Percentiles rank a stretch among this genome's conserved stretches.
phyloP scores from a whole-genome alignment of 2,888 invertebrate species.

The Diloba caeruleocephala region DNA sequence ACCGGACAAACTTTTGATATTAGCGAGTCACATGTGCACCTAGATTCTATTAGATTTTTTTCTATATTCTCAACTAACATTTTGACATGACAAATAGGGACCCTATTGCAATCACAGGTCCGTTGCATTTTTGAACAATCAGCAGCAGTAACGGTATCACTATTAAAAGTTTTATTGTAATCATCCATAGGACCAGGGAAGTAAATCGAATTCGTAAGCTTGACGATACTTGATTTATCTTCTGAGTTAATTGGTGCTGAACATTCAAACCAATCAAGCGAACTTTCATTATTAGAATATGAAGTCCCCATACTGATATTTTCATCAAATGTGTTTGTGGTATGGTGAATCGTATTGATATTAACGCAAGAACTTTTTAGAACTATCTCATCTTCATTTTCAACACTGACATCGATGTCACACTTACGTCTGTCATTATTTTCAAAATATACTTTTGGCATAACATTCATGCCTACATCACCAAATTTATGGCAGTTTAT shows the following conservation, averaged over 20 bases:
- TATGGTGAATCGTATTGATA: slow-evolving; percentile 42
- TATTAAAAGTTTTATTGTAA: slow-evolving; percentile 35
- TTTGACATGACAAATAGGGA: slow-evolving; percentile 84
- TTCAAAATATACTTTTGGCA: slow-evolving; percentile 2
- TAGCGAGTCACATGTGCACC: slow-evolving; percentile 80
- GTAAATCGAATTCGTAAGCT: slow-evolving; percentile 58
- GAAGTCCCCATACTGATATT: slow-evolving; percentile 45
- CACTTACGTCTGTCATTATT: slow-evolving; percentile 21
- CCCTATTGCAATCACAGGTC: slow-evolving; percentile 74
- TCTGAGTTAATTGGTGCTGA: slow-evolving; percentile 39
- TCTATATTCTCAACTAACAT: slow-evolving; percentile 82
- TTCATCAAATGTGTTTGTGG: slow-evolving; percentile 58
- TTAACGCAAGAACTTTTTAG: slow-evolving; percentile 60
- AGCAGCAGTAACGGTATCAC: slow-evolving; percentile 14
- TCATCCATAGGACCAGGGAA: slow-evolving; percentile 53
- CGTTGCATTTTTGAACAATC: slow-evolving; percentile 28
- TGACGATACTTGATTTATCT: slow-evolving; percentile 40
- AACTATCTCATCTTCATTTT: slow-evolving; percentile 55
- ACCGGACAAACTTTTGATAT: slow-evolving; percentile 75
- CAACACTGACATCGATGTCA: slow-evolving; percentile 46
- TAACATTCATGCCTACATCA: neutral
- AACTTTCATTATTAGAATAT: slow-evolving; percentile 46
- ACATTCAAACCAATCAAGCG: slow-evolving; percentile 57
- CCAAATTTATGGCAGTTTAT: slow-evolving; percentile 2
- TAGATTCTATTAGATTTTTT: slow-evolving; percentile 68